phyloP scores from a whole-genome alignment of 2,888 invertebrate genomes.

The Leptinotarsa peninsularis region DNA sequence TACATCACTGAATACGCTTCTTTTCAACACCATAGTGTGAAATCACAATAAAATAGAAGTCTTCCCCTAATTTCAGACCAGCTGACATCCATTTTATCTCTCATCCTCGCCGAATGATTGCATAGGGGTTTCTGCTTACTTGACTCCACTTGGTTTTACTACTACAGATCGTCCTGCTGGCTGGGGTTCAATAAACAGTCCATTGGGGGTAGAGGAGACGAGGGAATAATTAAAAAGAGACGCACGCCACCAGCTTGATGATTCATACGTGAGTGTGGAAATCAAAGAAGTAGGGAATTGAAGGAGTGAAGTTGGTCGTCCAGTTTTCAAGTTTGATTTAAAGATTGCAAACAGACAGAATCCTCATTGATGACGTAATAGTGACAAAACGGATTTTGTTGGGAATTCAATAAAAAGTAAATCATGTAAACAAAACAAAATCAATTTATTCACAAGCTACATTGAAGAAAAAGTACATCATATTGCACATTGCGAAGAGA shows the following conservation, averaged over 20 bases:
- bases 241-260: constrained; percentile 26
- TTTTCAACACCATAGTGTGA: constrained; percentile 16
- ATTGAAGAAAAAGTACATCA: too few species aligned
- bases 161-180: constrained; percentile 32
- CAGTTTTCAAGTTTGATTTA: neutral
- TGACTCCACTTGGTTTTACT: constrained; percentile 29
- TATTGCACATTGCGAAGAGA: too few species aligned
- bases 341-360: neutral
- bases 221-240: constrained; percentile 41
- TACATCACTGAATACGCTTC: neutral
- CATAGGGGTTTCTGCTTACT: constrained; percentile 41
- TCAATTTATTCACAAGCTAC: too few species aligned
- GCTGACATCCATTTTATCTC: constrained; percentile 45
- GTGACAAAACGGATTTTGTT: too few species aligned
- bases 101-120: constrained; percentile 43
- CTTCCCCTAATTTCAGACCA: constrained; percentile 36
- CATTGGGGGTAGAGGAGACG: constrained; percentile 40
- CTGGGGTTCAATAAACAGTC: constrained; percentile 40
- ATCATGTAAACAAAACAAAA: too few species aligned
- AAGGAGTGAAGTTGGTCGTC: neutral
- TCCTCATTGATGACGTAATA: neutral
- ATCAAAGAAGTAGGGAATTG: constrained; percentile 25
- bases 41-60: constrained; percentile 36
- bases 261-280: constrained; percentile 24
- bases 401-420: too few species aligned